These are phyloP conservation scores for Heliothis subflexa DNA, from an alignment of 1,140 invertebrate species.

Conservation along the genomic window DNA sequence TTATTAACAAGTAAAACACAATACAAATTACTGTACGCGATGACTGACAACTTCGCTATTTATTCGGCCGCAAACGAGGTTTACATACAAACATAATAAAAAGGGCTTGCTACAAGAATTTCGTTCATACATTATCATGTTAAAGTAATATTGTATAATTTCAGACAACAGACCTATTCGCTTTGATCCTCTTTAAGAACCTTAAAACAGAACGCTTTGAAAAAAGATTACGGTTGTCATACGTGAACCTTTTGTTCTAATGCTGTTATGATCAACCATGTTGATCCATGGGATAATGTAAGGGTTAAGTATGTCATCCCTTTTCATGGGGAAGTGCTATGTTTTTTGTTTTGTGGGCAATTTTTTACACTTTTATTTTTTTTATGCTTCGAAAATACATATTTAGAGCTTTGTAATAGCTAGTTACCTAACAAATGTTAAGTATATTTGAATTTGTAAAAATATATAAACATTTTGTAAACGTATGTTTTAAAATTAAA, in stretches of 20 bases:
- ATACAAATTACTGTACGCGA: no score
- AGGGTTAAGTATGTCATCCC: background rate
- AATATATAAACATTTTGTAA: no score
- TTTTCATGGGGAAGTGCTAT: background rate
- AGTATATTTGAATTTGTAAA: no score
- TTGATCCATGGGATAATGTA: constrained; percentile 13
- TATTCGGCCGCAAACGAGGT: background rate
- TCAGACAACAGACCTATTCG: constrained; percentile 28
- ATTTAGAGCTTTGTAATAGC: no score
- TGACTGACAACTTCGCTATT: no score
- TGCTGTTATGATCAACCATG: background rate
- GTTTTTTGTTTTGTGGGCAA: background rate
- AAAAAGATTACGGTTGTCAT: constrained; percentile 35
- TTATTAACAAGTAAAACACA: no score
- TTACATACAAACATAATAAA: constrained; percentile 25
- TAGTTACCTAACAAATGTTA: no score
- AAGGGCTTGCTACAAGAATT: constrained; percentile 25
- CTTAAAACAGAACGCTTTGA: constrained; percentile 44
- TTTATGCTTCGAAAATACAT: no score
- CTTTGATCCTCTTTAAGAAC: constrained; percentile 34
- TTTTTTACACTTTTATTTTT: no score
- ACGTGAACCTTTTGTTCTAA: background rate
- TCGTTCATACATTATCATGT: constrained; percentile 38
- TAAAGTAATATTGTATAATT: constrained; percentile 5
- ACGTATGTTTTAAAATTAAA: no score